phyloP scores from a whole-genome alignment of 2,113 vertebrate species.

The Boleophthalmus pectinirostris region DNA sequence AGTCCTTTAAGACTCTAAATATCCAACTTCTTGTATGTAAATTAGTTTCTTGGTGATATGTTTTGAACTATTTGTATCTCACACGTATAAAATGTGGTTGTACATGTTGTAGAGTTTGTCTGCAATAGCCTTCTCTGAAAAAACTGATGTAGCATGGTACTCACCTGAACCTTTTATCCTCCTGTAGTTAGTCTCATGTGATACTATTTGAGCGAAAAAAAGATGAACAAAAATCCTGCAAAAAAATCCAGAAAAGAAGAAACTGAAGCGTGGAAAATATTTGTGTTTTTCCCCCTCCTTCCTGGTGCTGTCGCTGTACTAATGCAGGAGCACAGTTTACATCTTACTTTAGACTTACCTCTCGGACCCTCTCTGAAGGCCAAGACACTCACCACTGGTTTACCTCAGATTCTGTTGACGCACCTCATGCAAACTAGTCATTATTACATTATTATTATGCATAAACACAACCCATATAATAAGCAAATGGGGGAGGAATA shows the following conservation, averaged over 20 bases:
- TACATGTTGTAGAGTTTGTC: constrained; percentile 87
- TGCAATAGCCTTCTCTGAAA: constrained; percentile 84
- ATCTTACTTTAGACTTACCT: constrained; percentile 73
- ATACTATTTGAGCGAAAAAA: constrained; percentile 72
- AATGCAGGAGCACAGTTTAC: constrained; percentile 70
- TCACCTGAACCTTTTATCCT: constrained; percentile 71
- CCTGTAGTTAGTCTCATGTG: constrained; percentile 70
- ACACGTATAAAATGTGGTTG: constrained; percentile 84
- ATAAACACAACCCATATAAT: constrained; percentile 46
- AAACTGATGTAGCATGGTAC: constrained; percentile 84
- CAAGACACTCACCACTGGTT: constrained; percentile 61
- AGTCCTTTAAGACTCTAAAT: constrained; percentile 92
- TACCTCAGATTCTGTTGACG: constrained; percentile 70
- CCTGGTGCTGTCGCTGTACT: constrained; percentile 59
- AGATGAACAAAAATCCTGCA: constrained; percentile 68
- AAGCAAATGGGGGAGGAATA: constrained; percentile 17
- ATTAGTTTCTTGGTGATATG: constrained; percentile 86
- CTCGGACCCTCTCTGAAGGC: constrained; percentile 57
- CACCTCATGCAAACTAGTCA: constrained; percentile 53
- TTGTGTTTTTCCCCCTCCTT: constrained; percentile 51
- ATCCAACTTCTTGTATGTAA: constrained; percentile 86
- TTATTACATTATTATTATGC: constrained; percentile 44
- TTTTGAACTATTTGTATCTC: constrained; percentile 83
- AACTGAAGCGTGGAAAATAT: constrained; percentile 66
- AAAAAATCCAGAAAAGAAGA: constrained; percentile 68